phyloP scores from a whole-genome alignment of 2,888 invertebrate genomes.

The Patella depressa region DNA sequence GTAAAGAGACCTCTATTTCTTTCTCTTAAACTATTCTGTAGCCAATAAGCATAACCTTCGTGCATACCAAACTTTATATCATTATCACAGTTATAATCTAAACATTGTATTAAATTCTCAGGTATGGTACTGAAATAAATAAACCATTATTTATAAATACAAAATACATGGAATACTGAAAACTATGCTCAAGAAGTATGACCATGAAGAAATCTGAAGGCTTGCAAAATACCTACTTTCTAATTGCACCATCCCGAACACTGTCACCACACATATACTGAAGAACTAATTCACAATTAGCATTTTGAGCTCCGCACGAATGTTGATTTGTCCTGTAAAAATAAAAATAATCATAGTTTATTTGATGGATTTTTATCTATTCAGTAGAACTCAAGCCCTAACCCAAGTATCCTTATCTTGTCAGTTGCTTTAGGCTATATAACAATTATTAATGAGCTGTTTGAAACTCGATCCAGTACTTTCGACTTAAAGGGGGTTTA shows the following conservation, averaged over 20 bases:
- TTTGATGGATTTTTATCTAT: background rate
- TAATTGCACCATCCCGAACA: slow-evolving; percentile 69
- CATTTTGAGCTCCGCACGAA: slow-evolving; percentile 65
- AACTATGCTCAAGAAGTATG: too few species aligned
- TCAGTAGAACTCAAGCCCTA: too few species aligned
- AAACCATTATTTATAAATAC: background rate
- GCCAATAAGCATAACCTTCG: slow-evolving; percentile 67
- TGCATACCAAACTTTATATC: slow-evolving; percentile 69
- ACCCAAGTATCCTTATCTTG: too few species aligned
- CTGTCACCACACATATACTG: slow-evolving; percentile 70
- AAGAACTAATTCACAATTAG: slow-evolving; percentile 68
- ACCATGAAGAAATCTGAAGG: too few species aligned
- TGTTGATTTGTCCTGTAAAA: slow-evolving; percentile 70
- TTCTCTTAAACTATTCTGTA: slow-evolving; percentile 55
- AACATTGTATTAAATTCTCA: slow-evolving; percentile 52
- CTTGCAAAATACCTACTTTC: slow-evolving; percentile 52
- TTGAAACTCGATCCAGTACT: too few species aligned
- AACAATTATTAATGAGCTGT: too few species aligned
- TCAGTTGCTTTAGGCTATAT: too few species aligned
- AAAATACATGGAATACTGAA: background rate
- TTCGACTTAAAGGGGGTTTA: too few species aligned
- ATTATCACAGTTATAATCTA: slow-evolving; percentile 63
- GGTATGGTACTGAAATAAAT: slow-evolving; percentile 66
- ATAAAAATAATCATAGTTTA: background rate
- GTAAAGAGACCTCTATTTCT: slow-evolving; percentile 68